Evolutionary conservation across 2,888 invertebrate genomes (phyloP), one percentile per base, ranked within the genome.

Genomic region (Operophtera brumata): DNA sequence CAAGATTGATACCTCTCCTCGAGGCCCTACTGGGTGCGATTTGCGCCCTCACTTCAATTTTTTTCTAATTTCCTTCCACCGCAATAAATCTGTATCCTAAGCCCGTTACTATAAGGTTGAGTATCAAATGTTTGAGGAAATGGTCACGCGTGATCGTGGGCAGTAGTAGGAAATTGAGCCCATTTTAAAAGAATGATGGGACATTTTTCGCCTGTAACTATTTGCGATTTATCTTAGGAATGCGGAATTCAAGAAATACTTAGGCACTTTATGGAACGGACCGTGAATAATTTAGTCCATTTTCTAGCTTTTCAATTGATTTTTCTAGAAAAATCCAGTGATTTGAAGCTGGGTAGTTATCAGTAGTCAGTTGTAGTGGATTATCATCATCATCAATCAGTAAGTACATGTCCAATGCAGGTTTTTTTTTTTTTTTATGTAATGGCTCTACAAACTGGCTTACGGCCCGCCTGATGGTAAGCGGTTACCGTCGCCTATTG

Each of bases 121-220:
- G 11, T 59, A 57, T 67, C 12, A 48, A 28, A 11, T 55, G 34
- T 25, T 2, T 10, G n/a, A 0, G 10, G 36, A 58, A 70, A 51
- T 67, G 69, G 73, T 75, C 77, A 77, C 83, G 84, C 87, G 85
- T 87, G 87, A 73, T 78, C 70, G 65, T 70, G 75, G 77, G 77
- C 77, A 80, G 78, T 88, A 78, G 78, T 70, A 69, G 69, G 54
- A 82, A 83, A 85, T 86, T 81, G 86, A 67, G 66, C 70, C 80
- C 79, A 80, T 86, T 87, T 84, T 80, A 78, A 80, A 85, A 82
- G 84, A 88, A 80, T 80, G 84, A 84, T 86, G 77, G 79, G 80
- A 83, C 82, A 80, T 83, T 84, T 69, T 82, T 78, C 75, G 58
- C 47, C 13, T 50, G 71, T 68, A 80, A 84, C 77, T 82, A 76